Base-by-base conservation (phyloP, 2,797 vertebrate genomes). In the Scleropages formosus region DNA sequence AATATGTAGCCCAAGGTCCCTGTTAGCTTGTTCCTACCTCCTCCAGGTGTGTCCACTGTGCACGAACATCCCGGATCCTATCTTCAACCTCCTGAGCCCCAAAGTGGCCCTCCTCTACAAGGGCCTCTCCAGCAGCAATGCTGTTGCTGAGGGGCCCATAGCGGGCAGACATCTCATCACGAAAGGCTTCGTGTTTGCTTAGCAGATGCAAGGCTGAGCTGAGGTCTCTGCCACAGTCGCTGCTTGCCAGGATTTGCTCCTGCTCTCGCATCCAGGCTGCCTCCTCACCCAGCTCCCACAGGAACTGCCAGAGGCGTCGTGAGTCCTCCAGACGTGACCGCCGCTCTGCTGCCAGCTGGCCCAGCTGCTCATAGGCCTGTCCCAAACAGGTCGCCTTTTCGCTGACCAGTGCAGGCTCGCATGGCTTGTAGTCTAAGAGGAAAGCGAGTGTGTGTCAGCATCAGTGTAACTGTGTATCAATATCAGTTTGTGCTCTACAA, bases 251-350 rank as follows among this genome's bases (percentile, higher is more conserved):
- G 67, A 98, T 94, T 86, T 95, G 94, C 84, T 95, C 95, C 87
- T 98, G 96, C 78, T 99, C 96, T 75, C 96, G 87, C 80, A 98
- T 95, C 96, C 97, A 99, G 1, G 96, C 94, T 13, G 95, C 93
- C 15, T 96, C 92, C 84, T 98, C 96, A 0, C 95, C 96, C 20
- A 95, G 80, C 75, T 99, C 96, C 97, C 97, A 98, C 79, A 97
- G 86, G 85, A 99, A 96, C 78, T 96, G 93, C 96, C 96, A 98
- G 20, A 98, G 90, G 7, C 94, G 91, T 0, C 93, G 91, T 0
- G 96, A 98, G 22, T 96, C 96, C 82, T 98, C 96, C 11, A 98
- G 88, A 0, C 91, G 85, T 4, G 86, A 87, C 9, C 94, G 89
- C 0, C 96, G 88, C 0, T 84, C 78, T 0, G 78, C 90, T 0